Base-by-base conservation (phyloP, 2,113 vertebrate species). In the Muntiacus reevesi region DNA sequence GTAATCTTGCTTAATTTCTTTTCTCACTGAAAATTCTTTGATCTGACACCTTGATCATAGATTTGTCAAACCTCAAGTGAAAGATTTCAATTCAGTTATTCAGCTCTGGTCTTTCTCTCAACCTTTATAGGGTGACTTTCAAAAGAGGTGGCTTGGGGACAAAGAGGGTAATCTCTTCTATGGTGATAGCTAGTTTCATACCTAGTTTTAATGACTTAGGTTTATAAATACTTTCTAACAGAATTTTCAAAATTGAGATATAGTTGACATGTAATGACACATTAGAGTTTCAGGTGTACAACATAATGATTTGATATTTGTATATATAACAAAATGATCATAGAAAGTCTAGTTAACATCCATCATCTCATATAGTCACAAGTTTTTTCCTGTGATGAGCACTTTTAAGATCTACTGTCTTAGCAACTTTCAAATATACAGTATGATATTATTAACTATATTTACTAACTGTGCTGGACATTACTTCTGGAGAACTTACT, bases 1-100 rank as follows among this genome's bases (percentile, higher is more conserved):
- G 60, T 76, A 59, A 76, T 95, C 83, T 92, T 96, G 43, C 82
- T 95, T 98, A 95, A 90, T 94, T 97, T 93, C 30, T 95, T 88
- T 52, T 93, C 4, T 97, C 23, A 78, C 57, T 54, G 64, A 92
- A 91, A 91, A 93, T 50, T 59, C 47, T 93, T 95, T 93, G 83
- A 95, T 90, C 59, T 95, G 62, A 89, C 71, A 60, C 27, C 59
- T 89, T 86, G 91, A 93, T 89, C n/a, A 78, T 25, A 59, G 47
- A 97, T 87, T 94, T 93, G 57, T 97, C 57, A 67, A 76, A 93
- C 55, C 78, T 57, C 10, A 90, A 85, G 10, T 95, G 62, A 91
- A 91, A 94, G 84, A 93, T 21, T 87, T n/a, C 89, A 59, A 64
- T 62, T 81, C 27, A 91, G 33, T 3, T 81, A 36, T 36, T 78